Evolutionary conservation across 2,797 vertebrate genomes (phyloP).

Genomic region (Oceanodroma leucorhoa): DNA sequence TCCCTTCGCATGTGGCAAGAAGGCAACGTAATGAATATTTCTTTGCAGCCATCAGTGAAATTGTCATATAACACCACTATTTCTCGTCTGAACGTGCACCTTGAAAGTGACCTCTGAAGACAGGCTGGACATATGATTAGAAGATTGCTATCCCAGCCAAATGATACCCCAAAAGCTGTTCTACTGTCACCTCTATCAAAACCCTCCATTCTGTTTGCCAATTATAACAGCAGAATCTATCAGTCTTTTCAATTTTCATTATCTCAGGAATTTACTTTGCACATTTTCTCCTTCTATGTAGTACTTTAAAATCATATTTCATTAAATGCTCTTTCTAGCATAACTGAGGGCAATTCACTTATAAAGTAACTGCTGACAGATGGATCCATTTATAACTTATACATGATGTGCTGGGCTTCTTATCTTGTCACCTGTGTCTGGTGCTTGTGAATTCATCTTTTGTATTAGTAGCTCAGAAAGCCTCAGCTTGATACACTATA

Average conservation of each 20-base stretch:
- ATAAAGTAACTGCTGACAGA: conserved; percentile 24
- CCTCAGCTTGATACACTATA: neutral
- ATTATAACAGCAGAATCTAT: conserved; percentile 17
- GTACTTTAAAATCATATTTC: conserved; percentile 26
- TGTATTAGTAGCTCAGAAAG: neutral
- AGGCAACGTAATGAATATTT: neutral
- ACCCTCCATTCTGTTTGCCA: neutral
- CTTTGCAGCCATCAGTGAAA: conserved; percentile 20
- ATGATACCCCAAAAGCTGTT: neutral
- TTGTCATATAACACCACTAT: neutral
- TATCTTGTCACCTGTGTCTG: conserved; percentile 24
- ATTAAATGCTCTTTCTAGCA: conserved; percentile 40
- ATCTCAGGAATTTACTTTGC: conserved; percentile 20
- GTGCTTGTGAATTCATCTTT: neutral
- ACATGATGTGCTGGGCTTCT: neutral
- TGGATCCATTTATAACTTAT: conserved; percentile 20
- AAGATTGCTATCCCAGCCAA: conserved; percentile 27
- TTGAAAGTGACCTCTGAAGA: conserved; percentile 35
- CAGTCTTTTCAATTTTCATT: conserved; percentile 28
- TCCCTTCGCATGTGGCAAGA: neutral
- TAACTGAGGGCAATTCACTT: conserved; percentile 45
- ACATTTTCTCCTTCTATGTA: neutral
- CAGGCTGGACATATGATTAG: conserved; percentile 25
- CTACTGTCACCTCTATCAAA: conserved; percentile 1
- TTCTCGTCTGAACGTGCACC: neutral